phyloP scores from a whole-genome alignment of 2,113 vertebrate species.

The Accipiter virgatus region DNA sequence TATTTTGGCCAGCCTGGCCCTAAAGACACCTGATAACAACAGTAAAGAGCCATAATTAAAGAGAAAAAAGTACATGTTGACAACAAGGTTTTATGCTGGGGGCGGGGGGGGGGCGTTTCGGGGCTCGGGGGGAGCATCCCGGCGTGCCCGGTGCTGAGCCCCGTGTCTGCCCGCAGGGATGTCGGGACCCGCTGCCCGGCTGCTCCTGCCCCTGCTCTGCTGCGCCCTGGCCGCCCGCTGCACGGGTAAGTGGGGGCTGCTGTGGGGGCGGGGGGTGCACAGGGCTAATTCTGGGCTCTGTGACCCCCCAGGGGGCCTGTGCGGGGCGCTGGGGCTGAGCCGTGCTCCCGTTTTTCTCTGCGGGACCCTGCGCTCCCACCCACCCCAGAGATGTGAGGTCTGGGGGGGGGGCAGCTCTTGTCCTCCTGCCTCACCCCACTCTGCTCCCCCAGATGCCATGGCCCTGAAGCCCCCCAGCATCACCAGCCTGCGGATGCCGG shows the following conservation, averaged over 20 bases:
- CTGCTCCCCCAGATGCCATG: too few relatives aligned
- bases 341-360: background rate
- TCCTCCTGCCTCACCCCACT: too few relatives aligned
- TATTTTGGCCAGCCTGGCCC: background rate
- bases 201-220: background rate
- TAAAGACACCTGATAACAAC: background rate
- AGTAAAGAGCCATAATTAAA: background rate
- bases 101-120: too few relatives aligned
- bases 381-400: background rate
- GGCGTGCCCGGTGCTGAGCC: background rate
- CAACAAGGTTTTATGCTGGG: background rate
- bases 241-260: background rate
- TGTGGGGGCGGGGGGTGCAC: background rate
- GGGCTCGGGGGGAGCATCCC: background rate
- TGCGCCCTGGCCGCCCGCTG: background rate
- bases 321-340: background rate
- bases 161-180: background rate
- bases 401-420: too few relatives aligned
- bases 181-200: background rate
- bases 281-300: rapidly evolving
- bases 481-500: too few relatives aligned
- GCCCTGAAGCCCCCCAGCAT: too few relatives aligned
- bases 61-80: background rate
- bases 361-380: background rate
- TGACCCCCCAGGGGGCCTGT: background rate